Base-by-base conservation (phyloP, 1,140 invertebrate species). In the Homalodisca vitripennis region DNA sequence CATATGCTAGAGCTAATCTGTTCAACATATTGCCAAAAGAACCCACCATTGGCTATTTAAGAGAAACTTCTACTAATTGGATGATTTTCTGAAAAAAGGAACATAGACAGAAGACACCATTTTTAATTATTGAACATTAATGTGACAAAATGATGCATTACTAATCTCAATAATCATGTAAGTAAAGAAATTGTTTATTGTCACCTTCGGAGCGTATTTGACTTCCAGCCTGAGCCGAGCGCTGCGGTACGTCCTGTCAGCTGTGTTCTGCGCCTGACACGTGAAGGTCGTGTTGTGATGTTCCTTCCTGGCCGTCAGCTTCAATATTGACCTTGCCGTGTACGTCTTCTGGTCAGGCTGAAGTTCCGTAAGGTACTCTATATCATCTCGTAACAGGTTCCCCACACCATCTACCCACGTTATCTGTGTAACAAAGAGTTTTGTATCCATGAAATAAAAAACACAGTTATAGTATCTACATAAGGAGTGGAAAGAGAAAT, bases 201-300 rank as follows among this genome's bases (percentile, higher is more conserved):
- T 72, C 46, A 76, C 90, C 82, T 95, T 95, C 3, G 94, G 94
- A 31, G 93, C 91, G 77, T 93, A 94, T 81, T 92, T 93, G 69
- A 93, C 90, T 87, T 92, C 80, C 41, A 95, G 85, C 68, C 87
- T 84, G 27, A 94, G 84, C 77, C 89, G 90, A 6, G 91, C 90
- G 73, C 88, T 90, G 76, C 90, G 86, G 75, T 91, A 91, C 12
- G 88, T 90, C 70, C 91, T 82, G 79, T 93, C 90, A 13, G 92
- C 92, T 0, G 89, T 89, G 76, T 94, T 95, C 79, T 94, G 92
- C 60, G 92, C 92, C 80, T 94, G 92, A 80, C 95, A 98, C 24
- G 92, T 94, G 74, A 97, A 91, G n/a, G 89, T 93, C 71, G 92
- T 92, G 75, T 95, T 95, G 80, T 97, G 90, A 79, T 97, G 91